These are phyloP conservation scores for Rhegmatorhina hoffmannsi DNA, from an alignment of 2,113 vertebrate genomes.

Conservation along the genomic window DNA sequence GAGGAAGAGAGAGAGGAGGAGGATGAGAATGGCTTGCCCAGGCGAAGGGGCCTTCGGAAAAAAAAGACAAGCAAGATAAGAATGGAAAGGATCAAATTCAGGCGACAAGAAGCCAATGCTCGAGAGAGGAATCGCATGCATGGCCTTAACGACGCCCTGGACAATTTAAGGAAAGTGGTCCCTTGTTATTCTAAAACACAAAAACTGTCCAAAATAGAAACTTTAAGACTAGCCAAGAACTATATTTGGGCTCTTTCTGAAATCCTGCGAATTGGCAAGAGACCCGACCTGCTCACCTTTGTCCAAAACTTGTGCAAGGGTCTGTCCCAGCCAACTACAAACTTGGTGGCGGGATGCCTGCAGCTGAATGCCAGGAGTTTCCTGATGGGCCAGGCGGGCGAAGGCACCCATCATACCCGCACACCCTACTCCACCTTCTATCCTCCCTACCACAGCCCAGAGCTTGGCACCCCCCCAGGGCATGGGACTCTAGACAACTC, in stretches of 20 bases:
- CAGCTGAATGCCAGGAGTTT: constrained; percentile 97
- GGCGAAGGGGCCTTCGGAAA: constrained; percentile 90
- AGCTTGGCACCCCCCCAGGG: constrained; percentile 86
- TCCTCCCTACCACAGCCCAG: constrained; percentile 88
- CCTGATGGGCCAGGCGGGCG: constrained; percentile 92
- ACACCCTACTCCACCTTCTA: constrained; percentile 91
- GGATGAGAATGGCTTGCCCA: constrained; percentile 86
- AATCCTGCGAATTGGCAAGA: constrained; percentile 94
- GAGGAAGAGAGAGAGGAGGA: constrained; percentile 89
- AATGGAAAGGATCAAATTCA: constrained; percentile 88
- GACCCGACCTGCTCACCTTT: constrained; percentile 95
- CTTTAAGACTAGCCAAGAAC: constrained; percentile 95
- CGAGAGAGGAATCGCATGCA: constrained; percentile 96
- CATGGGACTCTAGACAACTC: constrained; percentile 86
- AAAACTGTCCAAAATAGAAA: constrained; percentile 99
- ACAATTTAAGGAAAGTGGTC: constrained; percentile 98
- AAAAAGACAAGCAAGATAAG: constrained; percentile 89
- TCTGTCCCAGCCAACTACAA: constrained; percentile 98
- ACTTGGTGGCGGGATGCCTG: constrained; percentile 98
- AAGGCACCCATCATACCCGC: constrained; percentile 84
- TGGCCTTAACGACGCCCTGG: constrained; percentile 92
- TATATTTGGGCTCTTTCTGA: constrained; percentile 99
- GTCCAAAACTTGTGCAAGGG: constrained; percentile 99
- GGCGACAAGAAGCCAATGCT: constrained; percentile 93
- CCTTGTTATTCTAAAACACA: constrained; percentile 99